Evolutionary conservation across 2,113 vertebrate genomes (phyloP).

Genomic region (Chroicocephalus ridibundus): DNA sequence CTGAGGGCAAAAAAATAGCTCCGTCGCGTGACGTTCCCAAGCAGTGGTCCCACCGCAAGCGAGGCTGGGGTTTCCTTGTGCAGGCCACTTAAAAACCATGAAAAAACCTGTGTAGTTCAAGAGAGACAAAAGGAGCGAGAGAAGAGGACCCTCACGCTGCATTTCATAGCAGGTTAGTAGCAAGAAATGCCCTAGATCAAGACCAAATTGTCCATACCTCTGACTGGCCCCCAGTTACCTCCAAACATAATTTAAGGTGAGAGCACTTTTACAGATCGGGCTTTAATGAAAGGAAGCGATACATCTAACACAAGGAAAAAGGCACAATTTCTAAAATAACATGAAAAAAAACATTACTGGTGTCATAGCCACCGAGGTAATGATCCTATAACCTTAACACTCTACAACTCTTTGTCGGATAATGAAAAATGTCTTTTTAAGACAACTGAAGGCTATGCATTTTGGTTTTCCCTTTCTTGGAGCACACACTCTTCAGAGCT

Average conservation of each 20-base stretch:
- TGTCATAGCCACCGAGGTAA: neutral
- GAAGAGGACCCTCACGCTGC: neutral
- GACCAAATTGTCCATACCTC: fast-evolving
- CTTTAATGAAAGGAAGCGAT: neutral
- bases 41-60: neutral
- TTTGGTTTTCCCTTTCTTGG: neutral
- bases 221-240: neutral
- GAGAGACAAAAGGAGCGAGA: neutral
- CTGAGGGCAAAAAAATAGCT: neutral
- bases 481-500: neutral
- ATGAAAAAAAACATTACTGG: neutral
- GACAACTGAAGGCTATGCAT: neutral
- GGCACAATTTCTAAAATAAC: neutral
- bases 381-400: neutral
- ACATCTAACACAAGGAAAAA: neutral
- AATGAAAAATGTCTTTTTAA: conserved; percentile 24
- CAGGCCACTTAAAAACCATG: neutral
- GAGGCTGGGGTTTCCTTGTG: neutral
- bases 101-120: neutral
- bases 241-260: neutral
- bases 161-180: neutral
- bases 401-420: neutral
- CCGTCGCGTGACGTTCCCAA: neutral
- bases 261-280: neutral
- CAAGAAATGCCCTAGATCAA: neutral